Evolutionary conservation across 2,888 invertebrate genomes (phyloP).

Genomic region (Celastrina argiolus): DNA sequence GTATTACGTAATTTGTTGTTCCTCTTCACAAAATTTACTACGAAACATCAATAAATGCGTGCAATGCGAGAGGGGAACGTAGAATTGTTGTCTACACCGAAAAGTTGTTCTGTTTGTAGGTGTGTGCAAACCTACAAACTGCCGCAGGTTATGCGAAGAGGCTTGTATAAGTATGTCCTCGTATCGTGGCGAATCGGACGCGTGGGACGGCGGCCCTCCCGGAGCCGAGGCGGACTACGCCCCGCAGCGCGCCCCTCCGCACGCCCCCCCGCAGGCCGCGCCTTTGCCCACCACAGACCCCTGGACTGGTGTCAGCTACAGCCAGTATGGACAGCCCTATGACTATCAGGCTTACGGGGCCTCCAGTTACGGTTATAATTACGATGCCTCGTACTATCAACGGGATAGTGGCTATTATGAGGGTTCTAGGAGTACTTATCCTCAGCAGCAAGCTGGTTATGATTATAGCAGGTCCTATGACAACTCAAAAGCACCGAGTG

Average conservation of each 20-base stretch:
- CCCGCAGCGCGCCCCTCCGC: constrained; percentile 58
- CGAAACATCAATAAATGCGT: constrained; percentile 55
- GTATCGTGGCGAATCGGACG: constrained; percentile 60
- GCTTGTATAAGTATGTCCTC: constrained; percentile 68
- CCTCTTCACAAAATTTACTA: constrained; percentile 58
- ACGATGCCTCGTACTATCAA: constrained; percentile 58
- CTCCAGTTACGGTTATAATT: constrained; percentile 48
- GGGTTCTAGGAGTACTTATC: constrained; percentile 39
- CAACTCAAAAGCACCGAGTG: constrained; percentile 41
- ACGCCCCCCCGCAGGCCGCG: constrained; percentile 53
- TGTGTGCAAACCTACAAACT: constrained; percentile 79
- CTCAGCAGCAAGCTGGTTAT: constrained; percentile 37
- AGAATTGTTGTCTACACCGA: constrained; percentile 79
- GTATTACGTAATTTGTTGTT: constrained; percentile 75
- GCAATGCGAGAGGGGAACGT: constrained; percentile 55
- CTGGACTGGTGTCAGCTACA: constrained; percentile 70
- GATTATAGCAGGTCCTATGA: constrained; percentile 40
- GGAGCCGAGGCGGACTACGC: constrained; percentile 74
- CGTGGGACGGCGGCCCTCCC: constrained; percentile 75
- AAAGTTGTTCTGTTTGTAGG: constrained; percentile 84
- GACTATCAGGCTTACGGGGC: constrained; percentile 57
- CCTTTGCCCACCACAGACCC: constrained; percentile 65
- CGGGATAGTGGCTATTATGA: constrained; percentile 49
- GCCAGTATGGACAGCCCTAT: constrained; percentile 56
- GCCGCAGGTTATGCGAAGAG: constrained; percentile 76